phyloP scores from a whole-genome alignment of 2,113 vertebrate species.

The Anguilla rostrata region DNA sequence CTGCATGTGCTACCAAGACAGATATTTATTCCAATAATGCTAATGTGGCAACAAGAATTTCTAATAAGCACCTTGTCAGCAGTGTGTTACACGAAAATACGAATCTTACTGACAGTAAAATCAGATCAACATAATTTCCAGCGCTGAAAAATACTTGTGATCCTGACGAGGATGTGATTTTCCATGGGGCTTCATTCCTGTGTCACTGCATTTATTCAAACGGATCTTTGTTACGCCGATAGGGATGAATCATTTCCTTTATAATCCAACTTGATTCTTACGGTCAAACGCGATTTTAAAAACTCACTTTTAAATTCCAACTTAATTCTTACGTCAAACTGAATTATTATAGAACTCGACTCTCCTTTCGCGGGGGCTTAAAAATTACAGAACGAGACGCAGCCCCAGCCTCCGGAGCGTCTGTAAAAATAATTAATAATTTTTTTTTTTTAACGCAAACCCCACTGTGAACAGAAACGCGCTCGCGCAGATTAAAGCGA shows the following conservation, averaged over 20 bases:
- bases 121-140: background rate
- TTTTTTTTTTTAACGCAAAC: too few species aligned
- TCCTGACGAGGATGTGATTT: background rate
- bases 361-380: too few species aligned
- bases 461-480: too few species aligned
- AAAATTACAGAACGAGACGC: too few species aligned
- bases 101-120: background rate
- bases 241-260: background rate
- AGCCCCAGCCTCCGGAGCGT: too few species aligned
- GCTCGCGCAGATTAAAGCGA: too few species aligned
- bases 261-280: background rate
- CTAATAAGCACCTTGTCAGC: background rate
- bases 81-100: background rate
- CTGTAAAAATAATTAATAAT: too few species aligned
- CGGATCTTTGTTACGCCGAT: background rate
- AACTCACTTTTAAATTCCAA: too few species aligned
- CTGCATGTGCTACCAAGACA: background rate
- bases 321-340: too few species aligned
- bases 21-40: background rate
- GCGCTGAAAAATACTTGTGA: background rate
- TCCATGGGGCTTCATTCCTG: background rate
- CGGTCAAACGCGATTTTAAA: too few species aligned
- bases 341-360: too few species aligned
- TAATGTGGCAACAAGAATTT: background rate
- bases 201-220: background rate